phyloP scores from a whole-genome alignment of 2,113 vertebrate genomes.

The Xenopus laevis region DNA sequence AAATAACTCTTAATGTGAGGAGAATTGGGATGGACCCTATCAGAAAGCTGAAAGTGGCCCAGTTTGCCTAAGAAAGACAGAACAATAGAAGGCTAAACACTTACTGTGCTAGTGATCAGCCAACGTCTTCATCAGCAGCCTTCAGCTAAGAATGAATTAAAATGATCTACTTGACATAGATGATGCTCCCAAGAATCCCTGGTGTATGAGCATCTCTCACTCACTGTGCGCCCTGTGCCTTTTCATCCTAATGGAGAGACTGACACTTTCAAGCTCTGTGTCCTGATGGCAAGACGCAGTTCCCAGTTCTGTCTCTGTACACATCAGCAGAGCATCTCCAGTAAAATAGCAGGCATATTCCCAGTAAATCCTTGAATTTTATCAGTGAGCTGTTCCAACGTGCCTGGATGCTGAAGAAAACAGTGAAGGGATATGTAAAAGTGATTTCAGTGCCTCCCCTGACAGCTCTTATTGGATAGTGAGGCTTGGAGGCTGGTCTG shows the following conservation, averaged over 20 bases:
- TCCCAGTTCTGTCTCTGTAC: slow-evolving; percentile 36
- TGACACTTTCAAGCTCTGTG: slow-evolving; percentile 25
- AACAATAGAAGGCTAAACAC: slow-evolving; percentile 49
- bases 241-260: slow-evolving; percentile 49
- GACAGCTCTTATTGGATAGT: slow-evolving; percentile 88
- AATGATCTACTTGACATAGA: slow-evolving; percentile 43
- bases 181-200: slow-evolving; percentile 39
- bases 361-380: slow-evolving; percentile 66
- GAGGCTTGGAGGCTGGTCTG: slow-evolving; percentile 86
- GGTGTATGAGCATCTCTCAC: slow-evolving; percentile 15
- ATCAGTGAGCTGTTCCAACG: slow-evolving; percentile 65
- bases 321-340: slow-evolving; percentile 45
- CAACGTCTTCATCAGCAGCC: slow-evolving; percentile 46
- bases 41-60: slow-evolving; percentile 26
- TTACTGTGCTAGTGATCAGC: slow-evolving; percentile 56
- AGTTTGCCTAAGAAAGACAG: slow-evolving; percentile 25
- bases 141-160: slow-evolving; percentile 45
- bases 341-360: slow-evolving; percentile 56
- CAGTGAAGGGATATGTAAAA: slow-evolving; percentile 83
- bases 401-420: slow-evolving; percentile 75
- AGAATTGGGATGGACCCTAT: not conserved
- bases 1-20: slow-evolving; percentile 8
- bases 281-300: slow-evolving; percentile 34
- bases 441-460: slow-evolving; percentile 83
- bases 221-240: slow-evolving; percentile 57